Evolutionary conservation across 2,797 vertebrate species (phyloP), one percentile per base, ranked within the genome.

Genomic region (Phoxinus dragarum): DNA sequence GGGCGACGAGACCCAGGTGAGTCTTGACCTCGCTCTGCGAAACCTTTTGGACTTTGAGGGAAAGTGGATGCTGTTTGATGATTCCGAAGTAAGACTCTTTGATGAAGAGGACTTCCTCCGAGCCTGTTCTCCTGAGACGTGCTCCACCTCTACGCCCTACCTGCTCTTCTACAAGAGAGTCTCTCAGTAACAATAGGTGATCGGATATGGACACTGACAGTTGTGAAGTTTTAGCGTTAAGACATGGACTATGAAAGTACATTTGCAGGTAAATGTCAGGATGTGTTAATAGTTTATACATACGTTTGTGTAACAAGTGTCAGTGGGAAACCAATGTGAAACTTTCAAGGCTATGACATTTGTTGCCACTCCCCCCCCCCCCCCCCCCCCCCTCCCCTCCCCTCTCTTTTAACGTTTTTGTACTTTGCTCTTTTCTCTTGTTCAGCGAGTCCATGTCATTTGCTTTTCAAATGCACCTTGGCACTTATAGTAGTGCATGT

Each of bases 61-160:
- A 0, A 99, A 98, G 85, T 99, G 98, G 98, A 88, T 99, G 94
- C 95, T 99, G 86, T 99, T 99, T 23, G 98, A 99, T 34, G 98
- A 99, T 89, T 99, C 97, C 0, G 98, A 99, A 92, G 98, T 99
- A 89, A 97, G 96, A 89, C 92, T 98, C 84, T 97, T 96, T 8
- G 96, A 99, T 86, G 98, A 99, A 92, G 96, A 97, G 67, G 97
- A 99, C 84, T 99, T 99, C 83, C 91, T 99, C 84, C 96, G 91
- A 89, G 95, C 97, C 42, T 98, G 99, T 85, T 98, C 97, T 73
- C 97, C 98, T 0, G 94, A 96, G 6, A 97, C 96, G 0, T 96
- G 95, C 21, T 97, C 97, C 27, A 97, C 97, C 0, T 99, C 98
- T 5, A 99, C 98, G 34, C 98, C 98, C 4, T 99, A 99, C 91